Conservation (phyloP, 2,888 invertebrate genomes). For the Pristionchus arcanus region DNA sequence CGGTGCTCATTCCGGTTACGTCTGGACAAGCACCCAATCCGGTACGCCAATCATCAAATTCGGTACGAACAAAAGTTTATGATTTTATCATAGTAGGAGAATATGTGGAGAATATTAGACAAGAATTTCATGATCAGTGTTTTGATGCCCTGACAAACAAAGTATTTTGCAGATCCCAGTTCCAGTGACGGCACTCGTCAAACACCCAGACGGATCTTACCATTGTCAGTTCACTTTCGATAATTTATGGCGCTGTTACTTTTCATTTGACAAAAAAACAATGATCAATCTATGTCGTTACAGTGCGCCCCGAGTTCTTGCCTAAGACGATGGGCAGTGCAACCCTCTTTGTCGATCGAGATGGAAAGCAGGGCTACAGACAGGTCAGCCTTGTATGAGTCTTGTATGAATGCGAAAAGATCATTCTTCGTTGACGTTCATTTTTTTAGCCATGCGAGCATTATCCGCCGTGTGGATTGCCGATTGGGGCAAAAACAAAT, state of each 20-base stretch:
- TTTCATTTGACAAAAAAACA: background rate
- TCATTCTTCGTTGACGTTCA: background rate
- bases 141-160: background rate
- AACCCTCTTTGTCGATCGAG: background rate
- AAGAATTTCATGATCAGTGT: too few relatives aligned
- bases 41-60: background rate
- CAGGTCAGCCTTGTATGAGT: background rate
- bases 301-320: background rate
- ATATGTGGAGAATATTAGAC: too few relatives aligned
- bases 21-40: background rate
- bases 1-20: constrained; percentile 2
- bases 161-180: background rate
- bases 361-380: background rate
- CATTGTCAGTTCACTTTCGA: background rate
- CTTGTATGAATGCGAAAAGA: too few relatives aligned
- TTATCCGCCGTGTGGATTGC: too few relatives aligned
- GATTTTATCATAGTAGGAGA: too few relatives aligned
- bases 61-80: background rate
- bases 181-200: background rate
- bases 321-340: background rate
- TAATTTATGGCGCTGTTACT: background rate
- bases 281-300: too few relatives aligned
- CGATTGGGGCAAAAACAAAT: too few relatives aligned
- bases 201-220: background rate
- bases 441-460: background rate